Percentiles rank a stretch among this genome's conserved stretches.
These are phyloP conservation scores for Ormia ochracea DNA, from an alignment of 2,888 invertebrate species.

Conservation along the genomic window DNA sequence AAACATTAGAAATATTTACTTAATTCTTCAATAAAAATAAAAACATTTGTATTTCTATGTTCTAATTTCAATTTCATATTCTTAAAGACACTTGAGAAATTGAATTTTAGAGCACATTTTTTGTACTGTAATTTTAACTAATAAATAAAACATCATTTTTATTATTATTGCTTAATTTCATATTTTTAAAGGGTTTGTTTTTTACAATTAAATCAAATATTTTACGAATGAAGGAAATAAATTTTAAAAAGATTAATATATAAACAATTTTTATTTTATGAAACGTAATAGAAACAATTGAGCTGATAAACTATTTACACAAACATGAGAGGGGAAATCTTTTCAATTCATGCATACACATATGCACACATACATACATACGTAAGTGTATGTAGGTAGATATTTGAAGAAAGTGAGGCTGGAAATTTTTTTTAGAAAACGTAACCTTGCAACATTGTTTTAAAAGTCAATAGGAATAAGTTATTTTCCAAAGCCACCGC, in stretches of 20 bases:
- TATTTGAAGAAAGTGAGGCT: conserved; percentile 22
- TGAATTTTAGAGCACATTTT: not conserved
- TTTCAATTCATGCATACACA: too few species aligned
- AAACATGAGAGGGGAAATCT: conserved; percentile 35
- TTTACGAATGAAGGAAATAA: conserved; percentile 45
- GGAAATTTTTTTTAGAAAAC: conserved; percentile 35
- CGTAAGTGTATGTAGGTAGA: not conserved
- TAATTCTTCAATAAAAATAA: not conserved
- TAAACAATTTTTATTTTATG: not conserved
- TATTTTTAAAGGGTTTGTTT: conserved; percentile 20
- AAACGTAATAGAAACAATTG: conserved; percentile 20
- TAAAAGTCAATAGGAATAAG: not conserved
- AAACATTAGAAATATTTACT: too few species aligned
- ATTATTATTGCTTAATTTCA: conserved; percentile 55
- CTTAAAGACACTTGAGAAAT: not conserved
- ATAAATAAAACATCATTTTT: conserved; percentile 61
- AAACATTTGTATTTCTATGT: not conserved
- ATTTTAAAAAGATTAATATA: conserved; percentile 26
- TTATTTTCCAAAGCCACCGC: conserved; percentile 72
- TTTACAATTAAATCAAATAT: conserved; percentile 50
- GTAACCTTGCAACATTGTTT: conserved; percentile 20
- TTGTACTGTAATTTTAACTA: conserved; percentile 9
- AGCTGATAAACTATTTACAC: conserved; percentile 57
- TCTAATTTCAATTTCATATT: conserved; percentile 2
- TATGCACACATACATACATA: too few species aligned